phyloP scores from a whole-genome alignment of 2,888 invertebrate species.

The Lasioglossum villosulum region DNA sequence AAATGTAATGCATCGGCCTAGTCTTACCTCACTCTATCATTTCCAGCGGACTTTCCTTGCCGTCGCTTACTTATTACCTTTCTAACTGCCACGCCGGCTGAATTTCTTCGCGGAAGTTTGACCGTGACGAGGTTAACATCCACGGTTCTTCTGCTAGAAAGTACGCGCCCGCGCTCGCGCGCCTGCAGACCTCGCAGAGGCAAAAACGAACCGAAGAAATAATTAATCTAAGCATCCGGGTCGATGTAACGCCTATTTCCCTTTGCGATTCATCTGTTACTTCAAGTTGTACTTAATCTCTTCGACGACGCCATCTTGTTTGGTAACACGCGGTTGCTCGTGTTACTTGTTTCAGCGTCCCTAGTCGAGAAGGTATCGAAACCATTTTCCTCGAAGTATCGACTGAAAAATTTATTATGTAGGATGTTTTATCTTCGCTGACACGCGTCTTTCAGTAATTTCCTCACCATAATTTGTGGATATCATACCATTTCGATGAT shows the following conservation, averaged over 20 bases:
- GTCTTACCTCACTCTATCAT: conserved; percentile 76
- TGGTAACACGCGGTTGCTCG: neutral
- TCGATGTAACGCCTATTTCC: neutral
- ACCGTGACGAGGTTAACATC: conserved; percentile 68
- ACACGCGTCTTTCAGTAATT: too few species aligned
- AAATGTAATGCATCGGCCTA: conserved; percentile 72
- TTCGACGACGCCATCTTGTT: neutral
- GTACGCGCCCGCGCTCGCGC: neutral
- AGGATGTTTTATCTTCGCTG: too few species aligned
- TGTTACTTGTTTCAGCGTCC: neutral
- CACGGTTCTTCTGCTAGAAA: conserved; percentile 44
- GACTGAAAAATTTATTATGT: too few species aligned
- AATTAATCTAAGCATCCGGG: neutral
- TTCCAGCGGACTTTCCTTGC: conserved; percentile 73
- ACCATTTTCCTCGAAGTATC: neutral
- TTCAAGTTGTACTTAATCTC: neutral
- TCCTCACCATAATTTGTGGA: too few species aligned
- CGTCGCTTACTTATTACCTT: conserved; percentile 69
- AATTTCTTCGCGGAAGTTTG: conserved; percentile 75
- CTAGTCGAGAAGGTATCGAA: neutral
- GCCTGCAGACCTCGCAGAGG: neutral
- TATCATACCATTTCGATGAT: too few species aligned
- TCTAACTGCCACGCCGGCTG: conserved; percentile 64
- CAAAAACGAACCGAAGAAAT: neutral
- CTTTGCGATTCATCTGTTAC: neutral